A percentile compares a stretch with the other conserved stretches of the same genome.
Conservation (phyloP, 2,888 invertebrate species). For the Cryptocheilus praepositus region DNA sequence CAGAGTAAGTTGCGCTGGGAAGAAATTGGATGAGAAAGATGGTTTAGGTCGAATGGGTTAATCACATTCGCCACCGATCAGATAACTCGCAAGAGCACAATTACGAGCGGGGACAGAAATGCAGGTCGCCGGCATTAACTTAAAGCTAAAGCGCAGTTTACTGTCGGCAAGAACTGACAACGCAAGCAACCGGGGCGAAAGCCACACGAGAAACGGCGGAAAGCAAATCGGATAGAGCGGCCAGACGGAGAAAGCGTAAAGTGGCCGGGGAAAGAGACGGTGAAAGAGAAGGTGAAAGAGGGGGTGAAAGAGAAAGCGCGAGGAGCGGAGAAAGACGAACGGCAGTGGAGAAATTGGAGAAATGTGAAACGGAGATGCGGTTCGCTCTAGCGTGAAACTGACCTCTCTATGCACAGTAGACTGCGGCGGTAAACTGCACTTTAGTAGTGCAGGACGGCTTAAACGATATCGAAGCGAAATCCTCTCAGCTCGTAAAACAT, state of each 20-base stretch:
- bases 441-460: constrained; percentile 50
- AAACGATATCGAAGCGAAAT: constrained; percentile 57
- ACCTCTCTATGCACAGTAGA: constrained; percentile 49
- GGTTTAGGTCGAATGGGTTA: no score
- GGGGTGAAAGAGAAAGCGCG: constrained; percentile 16
- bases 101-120: neutral
- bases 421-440: constrained; percentile 57
- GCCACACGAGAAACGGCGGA: constrained; percentile 39
- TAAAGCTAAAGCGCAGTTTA: constrained; percentile 40
- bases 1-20: no score
- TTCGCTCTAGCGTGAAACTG: constrained; percentile 58
- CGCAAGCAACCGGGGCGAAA: constrained; percentile 36
- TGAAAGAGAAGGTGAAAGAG: neutral
- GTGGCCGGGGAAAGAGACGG: neutral
- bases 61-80: no score
- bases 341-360: constrained; percentile 22
- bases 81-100: no score
- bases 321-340: constrained; percentile 12
- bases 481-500: constrained; percentile 52
- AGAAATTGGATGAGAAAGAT: no score
- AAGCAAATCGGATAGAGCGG: neutral
- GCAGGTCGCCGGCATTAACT: constrained; percentile 12
- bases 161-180: constrained; percentile 26
- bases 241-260: constrained; percentile 21
- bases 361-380: constrained; percentile 27